phyloP scores from a whole-genome alignment of 2,113 vertebrate genomes.

The Ginglymostoma cirratum region DNA sequence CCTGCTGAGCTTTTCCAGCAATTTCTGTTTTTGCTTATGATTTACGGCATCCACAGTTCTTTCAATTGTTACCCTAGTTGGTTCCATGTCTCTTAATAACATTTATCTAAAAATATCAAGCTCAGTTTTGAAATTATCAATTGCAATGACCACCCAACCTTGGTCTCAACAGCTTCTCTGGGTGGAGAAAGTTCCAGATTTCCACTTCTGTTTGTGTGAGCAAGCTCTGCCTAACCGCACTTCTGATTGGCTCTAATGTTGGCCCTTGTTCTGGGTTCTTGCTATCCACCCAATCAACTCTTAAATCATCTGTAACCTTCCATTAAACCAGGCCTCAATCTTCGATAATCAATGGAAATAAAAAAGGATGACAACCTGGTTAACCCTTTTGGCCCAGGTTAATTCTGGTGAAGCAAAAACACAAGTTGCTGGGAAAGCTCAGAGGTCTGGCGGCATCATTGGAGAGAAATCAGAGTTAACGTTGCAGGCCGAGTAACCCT shows the following conservation, averaged over 20 bases:
- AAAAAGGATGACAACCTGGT: background rate
- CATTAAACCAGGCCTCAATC: background rate
- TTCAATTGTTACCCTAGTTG: background rate
- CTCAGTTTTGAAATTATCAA: background rate
- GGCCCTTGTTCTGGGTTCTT: background rate
- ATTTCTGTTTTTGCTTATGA: no score
- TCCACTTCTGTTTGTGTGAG: background rate
- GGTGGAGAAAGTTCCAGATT: background rate
- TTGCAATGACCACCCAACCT: background rate
- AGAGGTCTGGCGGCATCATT: no score
- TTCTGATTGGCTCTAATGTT: background rate
- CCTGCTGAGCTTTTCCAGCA: no score
- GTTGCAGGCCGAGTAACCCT: no score
- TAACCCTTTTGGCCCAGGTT: background rate
- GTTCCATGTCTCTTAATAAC: background rate
- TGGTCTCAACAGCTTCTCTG: background rate
- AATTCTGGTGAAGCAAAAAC: no score
- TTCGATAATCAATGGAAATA: background rate
- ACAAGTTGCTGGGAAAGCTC: no score
- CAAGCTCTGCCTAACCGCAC: background rate
- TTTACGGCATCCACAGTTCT: no score
- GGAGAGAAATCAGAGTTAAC: no score
- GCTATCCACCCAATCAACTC: background rate
- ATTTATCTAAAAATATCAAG: background rate
- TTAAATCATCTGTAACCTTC: background rate